These are phyloP conservation scores for Chromobotia macracanthus DNA, from an alignment of 2,797 vertebrate species.

Conservation along the genomic window DNA sequence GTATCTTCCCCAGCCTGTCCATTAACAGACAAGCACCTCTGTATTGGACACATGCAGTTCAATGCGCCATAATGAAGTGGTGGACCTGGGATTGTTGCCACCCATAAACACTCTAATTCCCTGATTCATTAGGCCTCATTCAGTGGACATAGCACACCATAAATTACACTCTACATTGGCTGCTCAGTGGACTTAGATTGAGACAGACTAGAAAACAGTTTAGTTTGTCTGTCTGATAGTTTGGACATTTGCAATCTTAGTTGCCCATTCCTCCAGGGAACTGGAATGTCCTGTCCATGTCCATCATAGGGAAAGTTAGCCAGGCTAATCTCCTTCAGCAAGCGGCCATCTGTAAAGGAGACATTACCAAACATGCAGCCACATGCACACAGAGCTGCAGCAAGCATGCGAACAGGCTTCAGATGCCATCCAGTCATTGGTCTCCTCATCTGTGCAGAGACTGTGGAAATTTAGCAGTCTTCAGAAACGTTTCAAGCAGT, in stretches of 20 bases:
- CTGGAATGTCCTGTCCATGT: slow-evolving; percentile 49
- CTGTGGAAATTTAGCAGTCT: slow-evolving; percentile 54
- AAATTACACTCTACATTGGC: slow-evolving; percentile 63
- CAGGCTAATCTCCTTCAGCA: slow-evolving; percentile 59
- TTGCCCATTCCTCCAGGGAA: slow-evolving; percentile 37
- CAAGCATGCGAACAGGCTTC: slow-evolving; percentile 28
- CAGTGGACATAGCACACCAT: slow-evolving; percentile 68
- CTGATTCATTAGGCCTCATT: slow-evolving; percentile 74
- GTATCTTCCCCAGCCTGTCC: background rate
- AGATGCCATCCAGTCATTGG: slow-evolving; percentile 63
- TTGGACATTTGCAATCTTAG: slow-evolving; percentile 45
- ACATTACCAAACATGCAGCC: slow-evolving; percentile 41
- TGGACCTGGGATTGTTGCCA: slow-evolving; percentile 63
- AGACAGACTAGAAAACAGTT: slow-evolving; percentile 36
- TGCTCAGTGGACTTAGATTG: slow-evolving; percentile 38
- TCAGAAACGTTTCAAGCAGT: slow-evolving; percentile 55
- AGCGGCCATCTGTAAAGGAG: slow-evolving; percentile 57
- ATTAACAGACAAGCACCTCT: slow-evolving; percentile 16
- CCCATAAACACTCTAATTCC: slow-evolving; percentile 69
- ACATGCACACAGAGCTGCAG: slow-evolving; percentile 36
- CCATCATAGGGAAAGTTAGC: slow-evolving; percentile 36
- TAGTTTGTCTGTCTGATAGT: slow-evolving; percentile 38
- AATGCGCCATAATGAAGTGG: slow-evolving; percentile 64
- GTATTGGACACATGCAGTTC: slow-evolving; percentile 17
- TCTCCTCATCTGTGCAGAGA: slow-evolving; percentile 63